Evolutionary conservation across 64 coral and sea anemone species (phyloP), one percentile per base, ranked within the genome.

Genomic region (Stichodactyla helianthus): DNA sequence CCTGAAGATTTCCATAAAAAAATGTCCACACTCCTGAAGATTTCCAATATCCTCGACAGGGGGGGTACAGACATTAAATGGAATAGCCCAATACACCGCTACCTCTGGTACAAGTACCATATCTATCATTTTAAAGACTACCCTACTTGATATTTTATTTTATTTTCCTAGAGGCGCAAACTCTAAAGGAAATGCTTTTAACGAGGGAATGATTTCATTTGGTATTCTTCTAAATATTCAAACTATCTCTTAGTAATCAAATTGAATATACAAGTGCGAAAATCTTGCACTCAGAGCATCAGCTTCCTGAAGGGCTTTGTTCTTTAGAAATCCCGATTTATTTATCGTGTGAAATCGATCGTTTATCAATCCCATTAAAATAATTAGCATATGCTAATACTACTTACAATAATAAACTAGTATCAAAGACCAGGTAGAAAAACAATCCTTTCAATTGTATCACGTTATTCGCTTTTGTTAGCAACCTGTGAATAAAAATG

Each of bases 401-500:
- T 52, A 2, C 78, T 81, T 81, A 9, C n/a, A 81, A 81, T 53
- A 22, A 81, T 81, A 52, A 81, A 81, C 78, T 81, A 54, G 52
- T 81, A 51, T 81, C 78, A 52, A 20, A 53, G 53, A 44, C 78
- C 78, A 81, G 78, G 35, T 81, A n/a, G 17, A 81, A 52, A 81
- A 52, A 81, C 78, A 81, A 54, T 81, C 12, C 10, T 17, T 28
- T 54, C 78, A n/a, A 52, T 81, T 81, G 78, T 81, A 23, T 84
- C 9, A 55, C 25, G 56, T 84, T 84, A 62, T 84, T 82, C 63
- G 79, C 90, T 87, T 82, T 92, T 92, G 90, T 92, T 83, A 31
- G 63, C 10, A 51, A 77, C 90, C 86, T 85, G 90, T 92, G 90
- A 92, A 86, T 82, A 80, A 82, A 83, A 79, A 87, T 92, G 84